Base-by-base conservation (phyloP, 1,140 invertebrate species). In the Trichoplusia ni region DNA sequence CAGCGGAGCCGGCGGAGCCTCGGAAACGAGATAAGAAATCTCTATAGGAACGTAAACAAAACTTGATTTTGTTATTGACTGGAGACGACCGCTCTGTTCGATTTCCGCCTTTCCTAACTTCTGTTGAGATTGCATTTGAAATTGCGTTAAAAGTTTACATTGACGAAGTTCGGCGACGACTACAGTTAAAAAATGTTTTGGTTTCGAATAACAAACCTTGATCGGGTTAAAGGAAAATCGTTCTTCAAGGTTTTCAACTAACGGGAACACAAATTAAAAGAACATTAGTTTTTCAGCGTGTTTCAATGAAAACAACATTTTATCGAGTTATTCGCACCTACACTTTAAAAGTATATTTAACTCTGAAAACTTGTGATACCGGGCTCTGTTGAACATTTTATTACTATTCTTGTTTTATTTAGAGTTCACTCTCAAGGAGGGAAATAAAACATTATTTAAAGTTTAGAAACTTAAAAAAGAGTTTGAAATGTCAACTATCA, bases 71-170 rank as follows among this genome's bases (percentile, higher is more conserved):
- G 71, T 81, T 79, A 80, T 70, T 56, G 59, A 64, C 70, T 42
- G 51, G 44, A 65, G 67, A 46, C 44, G 64, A 72, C 64, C 64
- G 59, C 49, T 69, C 49, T 64, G 62, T 79, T 81, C 78, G 68
- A 77, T 79, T 71, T 78, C 63, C 73, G 68, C 68, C 61, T 73
- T 64, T 42, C 19, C 63, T 70, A 76, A 76, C 69, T 79, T 79
- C 64, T 75, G 73, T 70, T 37, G 42, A 70, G 67, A 79, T 82
- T 81, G 78, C 75, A 84, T 82, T 76, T 25, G 70, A 64, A 83
- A 83, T 84, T 75, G 71, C 67, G 67, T 81, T 79, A 81, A 74
- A 84, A 84, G 77, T 84, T 86, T 81, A 70, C 70, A 71, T 59
- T 67, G 53, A 70, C 67, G 66, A 72, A 73, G 65, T 75, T 63